A percentile compares a stretch with the other conserved stretches of the same genome.
These are phyloP conservation scores for Triplophysa rosa DNA, from an alignment of 2,113 vertebrate genomes.

Conservation along the genomic window DNA sequence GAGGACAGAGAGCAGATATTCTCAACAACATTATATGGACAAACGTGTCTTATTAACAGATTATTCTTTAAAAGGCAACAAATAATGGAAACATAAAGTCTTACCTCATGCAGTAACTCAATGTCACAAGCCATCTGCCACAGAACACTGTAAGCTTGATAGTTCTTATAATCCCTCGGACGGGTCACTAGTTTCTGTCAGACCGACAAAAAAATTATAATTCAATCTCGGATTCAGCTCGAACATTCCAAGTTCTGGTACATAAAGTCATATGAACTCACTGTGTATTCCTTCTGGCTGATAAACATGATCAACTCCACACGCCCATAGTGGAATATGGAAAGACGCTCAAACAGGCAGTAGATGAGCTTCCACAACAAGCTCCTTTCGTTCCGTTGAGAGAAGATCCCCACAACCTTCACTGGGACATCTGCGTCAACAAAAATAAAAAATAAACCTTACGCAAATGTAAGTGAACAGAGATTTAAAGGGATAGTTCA, in stretches of 20 bases:
- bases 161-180: slow-evolving; percentile 70
- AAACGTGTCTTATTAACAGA: not conserved
- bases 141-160: slow-evolving; percentile 80
- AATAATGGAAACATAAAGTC: not conserved
- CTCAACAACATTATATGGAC: not conserved
- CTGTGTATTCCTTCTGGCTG: slow-evolving; percentile 84
- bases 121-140: slow-evolving; percentile 89
- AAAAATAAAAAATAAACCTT: slow-evolving; percentile 4
- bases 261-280: slow-evolving; percentile 60
- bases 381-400: slow-evolving; percentile 72
- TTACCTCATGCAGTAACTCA: slow-evolving; percentile 84
- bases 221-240: not conserved
- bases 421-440: slow-evolving; percentile 77
- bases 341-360: slow-evolving; percentile 79
- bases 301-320: slow-evolving; percentile 88
- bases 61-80: not conserved
- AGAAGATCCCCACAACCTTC: slow-evolving; percentile 85
- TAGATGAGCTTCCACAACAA: slow-evolving; percentile 83
- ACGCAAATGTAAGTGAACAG: no score
- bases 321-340: slow-evolving; percentile 87
- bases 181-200: slow-evolving; percentile 76
- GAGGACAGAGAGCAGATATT: slow-evolving; percentile 27
- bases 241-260: not conserved
- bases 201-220: slow-evolving; percentile 18
- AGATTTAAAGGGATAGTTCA: no score